Percentiles rank a stretch among this genome's conserved stretches.
Conservation (phyloP, 2,113 vertebrate genomes). For the Myiozetetes cayanensis region DNA sequence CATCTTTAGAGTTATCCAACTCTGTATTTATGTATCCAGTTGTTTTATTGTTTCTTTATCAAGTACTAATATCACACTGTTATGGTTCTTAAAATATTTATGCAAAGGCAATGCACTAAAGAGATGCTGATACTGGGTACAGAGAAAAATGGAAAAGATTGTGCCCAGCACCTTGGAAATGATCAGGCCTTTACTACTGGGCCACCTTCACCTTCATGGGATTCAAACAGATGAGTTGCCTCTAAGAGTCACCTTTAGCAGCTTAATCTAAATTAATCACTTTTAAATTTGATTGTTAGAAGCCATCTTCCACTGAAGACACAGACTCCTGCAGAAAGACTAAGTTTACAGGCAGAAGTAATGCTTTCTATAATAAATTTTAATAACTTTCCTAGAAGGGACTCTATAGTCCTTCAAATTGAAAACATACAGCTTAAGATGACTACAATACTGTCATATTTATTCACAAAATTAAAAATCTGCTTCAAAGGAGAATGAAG, state of each 20-base stretch:
- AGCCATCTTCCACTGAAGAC: not conserved
- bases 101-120: fast-evolving
- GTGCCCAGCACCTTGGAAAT: not conserved
- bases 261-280: not conserved
- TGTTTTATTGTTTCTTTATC: not conserved
- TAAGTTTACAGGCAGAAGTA: not conserved
- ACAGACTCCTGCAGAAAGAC: not conserved
- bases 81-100: not conserved
- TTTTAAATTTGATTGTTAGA: not conserved
- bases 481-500: not conserved
- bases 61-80: not conserved
- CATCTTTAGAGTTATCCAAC: not conserved
- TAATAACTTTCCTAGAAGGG: not conserved
- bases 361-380: not conserved
- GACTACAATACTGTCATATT: not conserved
- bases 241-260: not conserved
- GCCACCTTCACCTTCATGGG: not conserved
- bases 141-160: not conserved
- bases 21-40: not conserved
- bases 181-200: not conserved
- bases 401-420: not conserved
- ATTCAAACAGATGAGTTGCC: not conserved
- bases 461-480: not conserved
- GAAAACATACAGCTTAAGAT: not conserved
- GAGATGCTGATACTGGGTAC: not conserved